Percentiles rank a stretch among this genome's conserved stretches.
phyloP scores from a whole-genome alignment of 2,113 vertebrate species.

The Alectura lathami region DNA sequence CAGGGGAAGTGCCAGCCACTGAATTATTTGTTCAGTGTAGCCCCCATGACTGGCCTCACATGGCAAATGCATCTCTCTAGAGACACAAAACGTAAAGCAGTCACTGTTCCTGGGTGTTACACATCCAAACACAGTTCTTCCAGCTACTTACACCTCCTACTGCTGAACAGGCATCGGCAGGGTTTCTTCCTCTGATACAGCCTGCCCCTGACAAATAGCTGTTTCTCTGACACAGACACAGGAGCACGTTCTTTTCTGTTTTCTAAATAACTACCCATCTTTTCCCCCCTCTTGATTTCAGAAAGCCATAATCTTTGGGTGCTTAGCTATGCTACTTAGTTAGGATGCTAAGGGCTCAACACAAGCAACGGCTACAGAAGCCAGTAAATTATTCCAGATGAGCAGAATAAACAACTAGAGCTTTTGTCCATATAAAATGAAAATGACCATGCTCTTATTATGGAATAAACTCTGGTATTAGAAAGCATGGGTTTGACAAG shows the following conservation, averaged over 20 bases:
- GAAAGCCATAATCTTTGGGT: neutral
- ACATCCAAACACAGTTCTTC: neutral
- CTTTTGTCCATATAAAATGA: neutral
- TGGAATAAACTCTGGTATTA: neutral
- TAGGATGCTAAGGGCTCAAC: neutral
- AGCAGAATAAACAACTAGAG: neutral
- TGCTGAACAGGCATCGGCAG: neutral
- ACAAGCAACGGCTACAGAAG: neutral
- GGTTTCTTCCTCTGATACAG: neutral
- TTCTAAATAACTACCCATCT: neutral
- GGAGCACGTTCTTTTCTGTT: neutral
- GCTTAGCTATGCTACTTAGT: neutral
- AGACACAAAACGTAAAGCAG: neutral
- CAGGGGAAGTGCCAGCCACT: neutral
- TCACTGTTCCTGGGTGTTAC: neutral
- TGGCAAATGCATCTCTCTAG: neutral
- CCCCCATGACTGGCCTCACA: neutral
- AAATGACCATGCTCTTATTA: neutral
- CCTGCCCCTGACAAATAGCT: neutral
- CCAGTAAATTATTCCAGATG: neutral
- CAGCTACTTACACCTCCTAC: neutral
- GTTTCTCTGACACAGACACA: neutral
- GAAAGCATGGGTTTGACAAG: slow-evolving; percentile 31
- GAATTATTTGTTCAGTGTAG: neutral
- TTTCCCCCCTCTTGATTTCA: neutral